Percentiles rank a stretch among this genome's conserved stretches.
Conservation (phyloP, 1,140 invertebrate species). For the Drosophila oshimai region DNA sequence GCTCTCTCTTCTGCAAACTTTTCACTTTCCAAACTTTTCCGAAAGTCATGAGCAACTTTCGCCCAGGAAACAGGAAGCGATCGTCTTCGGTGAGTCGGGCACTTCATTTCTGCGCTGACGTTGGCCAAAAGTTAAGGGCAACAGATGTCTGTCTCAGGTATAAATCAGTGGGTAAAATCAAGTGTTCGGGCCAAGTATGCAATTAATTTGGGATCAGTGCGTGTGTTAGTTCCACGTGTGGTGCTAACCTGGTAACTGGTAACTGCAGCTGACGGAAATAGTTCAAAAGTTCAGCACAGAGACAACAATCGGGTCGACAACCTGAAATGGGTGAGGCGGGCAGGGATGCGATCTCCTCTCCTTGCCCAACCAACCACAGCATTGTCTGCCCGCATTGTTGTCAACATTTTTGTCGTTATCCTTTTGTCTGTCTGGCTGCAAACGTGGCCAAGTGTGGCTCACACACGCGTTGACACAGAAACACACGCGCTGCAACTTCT, state of each 20-base stretch:
- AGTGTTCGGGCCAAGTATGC: constrained; percentile 32
- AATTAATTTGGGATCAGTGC: constrained; percentile 58
- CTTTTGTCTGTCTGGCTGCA: constrained; percentile 47
- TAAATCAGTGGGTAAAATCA: constrained; percentile 34
- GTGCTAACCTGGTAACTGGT: constrained; percentile 27
- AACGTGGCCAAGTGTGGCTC: constrained; percentile 45
- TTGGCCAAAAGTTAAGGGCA: constrained; percentile 32
- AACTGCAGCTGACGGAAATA: constrained; percentile 57
- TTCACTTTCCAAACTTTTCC: constrained; percentile 46
- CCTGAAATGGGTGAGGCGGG: constrained; percentile 8
- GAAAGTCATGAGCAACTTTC: constrained; percentile 56
- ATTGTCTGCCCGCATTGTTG: constrained; percentile 60
- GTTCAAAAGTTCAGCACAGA: constrained; percentile 65
- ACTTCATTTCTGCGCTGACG: constrained; percentile 27
- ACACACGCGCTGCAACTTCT: constrained; percentile 16
- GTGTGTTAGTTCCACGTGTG: constrained; percentile 23
- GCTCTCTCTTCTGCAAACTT: constrained; percentile 34
- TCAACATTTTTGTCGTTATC: constrained; percentile 68
- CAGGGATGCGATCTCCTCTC: not conserved
- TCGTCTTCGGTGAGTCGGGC: constrained; percentile 52
- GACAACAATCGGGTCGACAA: constrained; percentile 59
- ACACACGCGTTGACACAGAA: constrained; percentile 2
- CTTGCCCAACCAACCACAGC: constrained; percentile 18
- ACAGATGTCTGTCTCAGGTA: constrained; percentile 27
- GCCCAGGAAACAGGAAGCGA: constrained; percentile 35